phyloP scores from a whole-genome alignment of 1,140 invertebrate species.

The Lutraria rhynchaena region DNA sequence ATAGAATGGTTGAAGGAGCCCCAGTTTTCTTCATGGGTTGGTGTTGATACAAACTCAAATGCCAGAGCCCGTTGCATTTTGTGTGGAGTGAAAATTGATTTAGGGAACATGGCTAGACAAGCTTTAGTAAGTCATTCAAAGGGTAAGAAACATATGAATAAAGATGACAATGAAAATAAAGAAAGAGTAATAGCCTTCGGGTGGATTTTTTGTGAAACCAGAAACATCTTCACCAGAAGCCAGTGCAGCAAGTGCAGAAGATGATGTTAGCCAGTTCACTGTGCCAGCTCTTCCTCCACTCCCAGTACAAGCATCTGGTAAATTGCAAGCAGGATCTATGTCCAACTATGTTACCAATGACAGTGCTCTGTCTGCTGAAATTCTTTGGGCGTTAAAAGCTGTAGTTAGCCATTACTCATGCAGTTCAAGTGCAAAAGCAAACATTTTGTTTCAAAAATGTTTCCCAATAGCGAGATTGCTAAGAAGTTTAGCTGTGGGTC shows the following conservation, averaged over 20 bases:
- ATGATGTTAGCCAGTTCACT: constrained; percentile 36
- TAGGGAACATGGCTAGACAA: constrained; percentile 48
- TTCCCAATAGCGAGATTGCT: constrained; percentile 46
- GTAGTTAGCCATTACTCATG: constrained; percentile 35
- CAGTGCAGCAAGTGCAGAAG: constrained; percentile 23
- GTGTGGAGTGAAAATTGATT: constrained; percentile 43
- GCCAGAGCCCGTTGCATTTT: constrained; percentile 39
- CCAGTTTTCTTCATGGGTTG: constrained; percentile 34
- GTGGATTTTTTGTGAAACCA: constrained; percentile 31
- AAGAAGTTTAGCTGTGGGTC: constrained; percentile 43
- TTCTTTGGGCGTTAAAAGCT: constrained; percentile 46
- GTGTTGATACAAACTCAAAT: constrained; percentile 48
- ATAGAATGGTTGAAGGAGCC: constrained; percentile 35
- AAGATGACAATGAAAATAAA: constrained; percentile 44
- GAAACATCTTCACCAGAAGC: constrained; percentile 34
- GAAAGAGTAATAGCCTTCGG: constrained; percentile 27
- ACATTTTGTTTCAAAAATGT: constrained; percentile 52
- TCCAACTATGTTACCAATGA: constrained; percentile 19
- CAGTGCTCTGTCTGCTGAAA: constrained; percentile 41
- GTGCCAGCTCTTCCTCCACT: constrained; percentile 28
- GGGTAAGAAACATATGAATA: constrained; percentile 47
- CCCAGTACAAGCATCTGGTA: constrained; percentile 31
- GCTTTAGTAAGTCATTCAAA: constrained; percentile 48
- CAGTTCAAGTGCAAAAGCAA: constrained; percentile 28
- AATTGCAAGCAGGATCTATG: constrained; percentile 25